Conservation (phyloP, 1,140 invertebrate species). For the Drusus annulatus region DNA sequence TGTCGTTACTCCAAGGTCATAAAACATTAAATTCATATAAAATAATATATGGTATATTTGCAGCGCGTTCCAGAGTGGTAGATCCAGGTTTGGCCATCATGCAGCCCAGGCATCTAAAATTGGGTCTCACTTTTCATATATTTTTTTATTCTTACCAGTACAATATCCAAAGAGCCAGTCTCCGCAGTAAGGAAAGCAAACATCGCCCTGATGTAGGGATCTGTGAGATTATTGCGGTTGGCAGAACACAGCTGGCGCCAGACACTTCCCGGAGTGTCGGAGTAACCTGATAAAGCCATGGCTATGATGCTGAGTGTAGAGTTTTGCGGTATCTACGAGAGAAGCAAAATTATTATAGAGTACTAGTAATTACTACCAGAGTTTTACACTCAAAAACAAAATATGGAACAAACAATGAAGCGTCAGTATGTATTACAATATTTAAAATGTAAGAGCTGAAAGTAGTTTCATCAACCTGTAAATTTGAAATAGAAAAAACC, state of each 20-base stretch:
- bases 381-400: no score
- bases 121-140: neutral
- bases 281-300: slow-evolving; percentile 92
- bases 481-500: no score
- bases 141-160: slow-evolving; percentile 78
- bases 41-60: no score
- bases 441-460: no score
- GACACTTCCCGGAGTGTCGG: slow-evolving; percentile 85
- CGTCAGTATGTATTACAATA: no score
- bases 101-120: neutral
- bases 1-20: no score
- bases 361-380: no score
- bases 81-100: neutral
- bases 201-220: slow-evolving; percentile 93
- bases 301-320: slow-evolving; percentile 80
- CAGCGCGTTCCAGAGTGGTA: no score
- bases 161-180: slow-evolving; percentile 83
- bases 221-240: slow-evolving; percentile 80
- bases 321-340: slow-evolving; percentile 53
- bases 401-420: no score
- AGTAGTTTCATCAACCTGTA: no score
- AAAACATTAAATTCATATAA: no score
- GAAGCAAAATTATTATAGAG: no score
- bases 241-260: slow-evolving; percentile 86
- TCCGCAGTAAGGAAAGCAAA: slow-evolving; percentile 93